Conservation (phyloP, 1,140 invertebrate genomes). For the Hydropsyche tenuis region DNA sequence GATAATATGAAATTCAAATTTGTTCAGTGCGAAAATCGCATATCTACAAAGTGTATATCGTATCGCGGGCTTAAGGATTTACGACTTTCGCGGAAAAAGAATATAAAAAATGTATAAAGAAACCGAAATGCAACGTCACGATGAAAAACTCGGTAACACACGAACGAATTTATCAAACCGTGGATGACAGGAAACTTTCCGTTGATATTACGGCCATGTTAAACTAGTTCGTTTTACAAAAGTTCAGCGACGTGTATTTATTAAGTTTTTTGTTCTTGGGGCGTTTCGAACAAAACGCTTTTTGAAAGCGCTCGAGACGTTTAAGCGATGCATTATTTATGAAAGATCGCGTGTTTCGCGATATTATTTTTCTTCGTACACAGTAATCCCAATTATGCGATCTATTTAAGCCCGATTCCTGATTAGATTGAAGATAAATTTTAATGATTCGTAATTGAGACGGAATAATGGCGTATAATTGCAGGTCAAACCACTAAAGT, state of each 20-base stretch:
- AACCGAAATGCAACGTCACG: constrained; percentile 24
- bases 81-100: not conserved
- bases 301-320: not conserved
- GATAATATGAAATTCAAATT: too few species aligned
- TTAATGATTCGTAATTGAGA: too few species aligned
- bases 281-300: constrained; percentile 7
- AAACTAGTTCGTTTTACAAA: constrained; percentile 3
- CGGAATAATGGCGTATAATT: too few species aligned
- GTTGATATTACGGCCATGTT: constrained; percentile 22
- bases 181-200: constrained; percentile 23
- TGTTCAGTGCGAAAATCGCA: too few species aligned
- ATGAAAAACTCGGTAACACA: constrained; percentile 23
- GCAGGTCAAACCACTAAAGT: too few species aligned
- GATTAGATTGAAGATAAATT: too few species aligned
- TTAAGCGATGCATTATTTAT: too few species aligned
- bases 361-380: too few species aligned
- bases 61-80: not conserved
- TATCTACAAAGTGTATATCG: not conserved
- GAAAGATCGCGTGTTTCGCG: too few species aligned
- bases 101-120: not conserved
- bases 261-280: constrained; percentile 2
- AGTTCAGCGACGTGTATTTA: constrained; percentile 1
- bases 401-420: too few species aligned
- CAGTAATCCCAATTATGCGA: too few species aligned
- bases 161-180: constrained; percentile 24